Evolutionary conservation across 2,888 invertebrate genomes (phyloP).

Genomic region (Diabrotica balteata): DNA sequence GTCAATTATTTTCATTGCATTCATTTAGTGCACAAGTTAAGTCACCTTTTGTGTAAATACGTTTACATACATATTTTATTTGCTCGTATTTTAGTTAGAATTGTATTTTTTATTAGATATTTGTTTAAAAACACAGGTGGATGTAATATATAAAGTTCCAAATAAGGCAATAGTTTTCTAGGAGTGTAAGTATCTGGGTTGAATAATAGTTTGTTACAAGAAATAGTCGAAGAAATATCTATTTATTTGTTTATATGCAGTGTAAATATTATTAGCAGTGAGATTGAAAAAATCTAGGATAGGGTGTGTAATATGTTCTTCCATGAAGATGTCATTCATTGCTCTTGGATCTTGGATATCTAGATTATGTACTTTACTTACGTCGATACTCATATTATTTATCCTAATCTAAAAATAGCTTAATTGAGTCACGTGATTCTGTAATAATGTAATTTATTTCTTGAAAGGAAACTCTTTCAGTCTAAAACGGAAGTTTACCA

Average conservation of each 20-base stretch:
- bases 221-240: background rate
- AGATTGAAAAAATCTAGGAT: background rate
- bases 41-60: conserved; percentile 1
- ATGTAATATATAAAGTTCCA: conserved; percentile 5
- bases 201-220: conserved; percentile 4
- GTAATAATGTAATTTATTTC: conserved; percentile 34
- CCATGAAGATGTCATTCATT: conserved; percentile 18
- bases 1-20: background rate
- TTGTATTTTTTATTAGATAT: background rate
- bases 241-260: background rate
- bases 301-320: conserved; percentile 9
- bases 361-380: background rate
- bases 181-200: conserved; percentile 13
- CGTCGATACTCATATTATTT: conserved; percentile 34
- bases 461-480: conserved; percentile 19
- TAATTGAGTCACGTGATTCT: conserved; percentile 38
- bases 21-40: conserved; percentile 3
- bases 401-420: conserved; percentile 39
- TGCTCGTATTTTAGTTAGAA: conserved; percentile 16
- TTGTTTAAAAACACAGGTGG: conserved; percentile 20
- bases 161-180: conserved; percentile 21
- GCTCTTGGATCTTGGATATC: conserved; percentile 3
- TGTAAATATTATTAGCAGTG: background rate
- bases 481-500: conserved; percentile 7
- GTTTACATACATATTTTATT: background rate